These are phyloP conservation scores for Cephus runcator DNA, from an alignment of 2,888 invertebrate genomes.

Conservation along the genomic window DNA sequence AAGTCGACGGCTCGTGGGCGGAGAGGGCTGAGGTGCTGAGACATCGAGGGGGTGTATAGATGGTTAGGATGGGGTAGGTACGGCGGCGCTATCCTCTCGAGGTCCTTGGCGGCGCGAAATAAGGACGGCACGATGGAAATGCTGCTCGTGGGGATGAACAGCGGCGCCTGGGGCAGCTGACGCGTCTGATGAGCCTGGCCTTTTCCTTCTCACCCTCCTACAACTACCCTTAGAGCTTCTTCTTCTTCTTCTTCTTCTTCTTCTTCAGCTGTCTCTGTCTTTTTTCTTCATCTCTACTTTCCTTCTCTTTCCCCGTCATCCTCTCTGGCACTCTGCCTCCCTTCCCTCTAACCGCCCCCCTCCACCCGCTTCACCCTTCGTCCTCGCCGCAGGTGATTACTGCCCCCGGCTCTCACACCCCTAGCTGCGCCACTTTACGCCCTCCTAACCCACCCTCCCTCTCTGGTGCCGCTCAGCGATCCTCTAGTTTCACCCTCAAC, in stretches of 20 bases:
- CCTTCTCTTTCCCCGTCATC: not conserved
- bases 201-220: slow-evolving; percentile 4
- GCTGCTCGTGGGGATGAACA: slow-evolving; percentile 20
- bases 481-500: not conserved
- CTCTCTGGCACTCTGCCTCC: not conserved
- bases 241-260: not conserved
- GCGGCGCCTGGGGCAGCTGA: slow-evolving; percentile 29
- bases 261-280: not conserved
- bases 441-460: slow-evolving; percentile 6
- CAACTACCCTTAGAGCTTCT: not conserved
- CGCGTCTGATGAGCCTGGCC: slow-evolving; percentile 32
- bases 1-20: not conserved
- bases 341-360: not conserved
- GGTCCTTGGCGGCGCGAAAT: not conserved
- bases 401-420: slow-evolving; percentile 16
- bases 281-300: not conserved
- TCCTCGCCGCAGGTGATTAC: slow-evolving; percentile 25
- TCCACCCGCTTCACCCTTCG: not conserved
- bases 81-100: not conserved
- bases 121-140: not conserved
- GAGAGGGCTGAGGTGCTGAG: not conserved
- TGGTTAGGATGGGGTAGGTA: not conserved
- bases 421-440: slow-evolving; percentile 18
- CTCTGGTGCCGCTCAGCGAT: not conserved
- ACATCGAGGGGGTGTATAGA: not conserved